phyloP scores from a whole-genome alignment of 2,888 invertebrate genomes.

The Aleiodes leptofemur region DNA sequence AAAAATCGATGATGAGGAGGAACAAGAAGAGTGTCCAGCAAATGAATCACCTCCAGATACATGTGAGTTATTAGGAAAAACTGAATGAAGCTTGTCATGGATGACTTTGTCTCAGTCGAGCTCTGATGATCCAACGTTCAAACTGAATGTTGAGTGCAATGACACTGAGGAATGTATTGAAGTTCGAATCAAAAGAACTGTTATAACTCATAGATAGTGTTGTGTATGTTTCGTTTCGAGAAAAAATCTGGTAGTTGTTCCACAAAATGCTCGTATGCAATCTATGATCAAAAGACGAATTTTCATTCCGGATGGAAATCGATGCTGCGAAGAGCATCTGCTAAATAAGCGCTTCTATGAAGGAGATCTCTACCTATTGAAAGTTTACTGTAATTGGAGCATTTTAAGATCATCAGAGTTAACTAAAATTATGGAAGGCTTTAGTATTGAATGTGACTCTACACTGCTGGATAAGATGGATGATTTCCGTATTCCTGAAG shows the following conservation, averaged over 20 bases:
- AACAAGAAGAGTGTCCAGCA: slow-evolving; percentile 8
- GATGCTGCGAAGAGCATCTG: slow-evolving; percentile 55
- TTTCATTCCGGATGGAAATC: slow-evolving; percentile 55
- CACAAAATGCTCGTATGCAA: slow-evolving; percentile 53
- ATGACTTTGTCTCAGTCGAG: slow-evolving; percentile 47
- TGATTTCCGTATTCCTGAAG: slow-evolving; percentile 19
- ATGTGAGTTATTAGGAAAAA: slow-evolving; percentile 32
- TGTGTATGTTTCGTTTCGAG: slow-evolving; percentile 47
- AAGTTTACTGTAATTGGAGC: slow-evolving; percentile 38
- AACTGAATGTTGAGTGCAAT: slow-evolving; percentile 31
- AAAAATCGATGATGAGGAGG: slow-evolving; percentile 36
- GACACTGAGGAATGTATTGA: slow-evolving; percentile 47
- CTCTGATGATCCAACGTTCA: slow-evolving; percentile 18
- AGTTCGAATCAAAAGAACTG: slow-evolving; percentile 50
- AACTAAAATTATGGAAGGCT: slow-evolving; percentile 25
- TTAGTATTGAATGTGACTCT: slow-evolving; percentile 38
- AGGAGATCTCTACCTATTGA: slow-evolving; percentile 43
- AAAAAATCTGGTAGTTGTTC: slow-evolving; percentile 44
- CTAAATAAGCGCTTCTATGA: slow-evolving; percentile 55
- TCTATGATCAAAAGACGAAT: slow-evolving; percentile 49
- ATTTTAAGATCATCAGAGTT: slow-evolving; percentile 19
- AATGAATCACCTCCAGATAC: slow-evolving; percentile 37
- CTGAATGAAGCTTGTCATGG: slow-evolving; percentile 35
- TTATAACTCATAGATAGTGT: slow-evolving; percentile 55
- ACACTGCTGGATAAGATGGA: slow-evolving; percentile 23